Base-by-base conservation (phyloP, 2,797 vertebrate genomes). In the Acanthurus tractus region DNA sequence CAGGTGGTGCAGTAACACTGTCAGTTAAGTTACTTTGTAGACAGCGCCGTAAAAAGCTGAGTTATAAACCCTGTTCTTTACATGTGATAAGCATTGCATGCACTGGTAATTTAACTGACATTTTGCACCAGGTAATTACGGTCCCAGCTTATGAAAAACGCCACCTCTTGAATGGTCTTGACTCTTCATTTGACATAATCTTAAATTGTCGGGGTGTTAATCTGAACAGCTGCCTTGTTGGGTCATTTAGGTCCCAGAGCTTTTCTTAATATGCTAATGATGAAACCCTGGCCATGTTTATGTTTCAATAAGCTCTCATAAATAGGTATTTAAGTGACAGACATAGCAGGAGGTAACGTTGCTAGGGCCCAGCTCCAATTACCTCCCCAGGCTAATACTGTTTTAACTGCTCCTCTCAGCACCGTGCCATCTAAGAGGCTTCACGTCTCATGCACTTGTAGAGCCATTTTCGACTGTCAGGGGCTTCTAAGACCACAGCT, bases 311-410 rank as follows among this genome's bases (percentile, higher is more conserved):
- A 70, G 80, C 82, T 50, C 67, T 83, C 63, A 64, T 87, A 85
- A 90, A 82, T 79, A 87, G 70, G 55, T 72, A 69, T 88, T 86
- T 87, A 85, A 90, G 73, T 85, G 84, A 85, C 83, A 82, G 71
- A 42, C 84, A 57, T 79, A 62, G 71, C 63, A 74, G 79, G 79
- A 70, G 78, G 75, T 59, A 70, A 67, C 1, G 22, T 66, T 58
- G 44, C 73, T 7, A 56, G 79, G 61, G 55, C 76, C 61, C 48
- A 22, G 69, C 72, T 83, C 79, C 70, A 86, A 88, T 88, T 88
- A 73, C 78, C 70, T 78, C 70, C 73, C 49, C 45, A 10, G n/a
- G 76, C 78, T 87, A 78, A 80, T 77, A 67, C 76, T 76, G 78
- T 68, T 89, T 90, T 86, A 89, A 86, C 73, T 22, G 25, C 79